These are phyloP conservation scores for Pyrrhia umbra DNA, from an alignment of 2,888 invertebrate genomes.

Conservation along the genomic window DNA sequence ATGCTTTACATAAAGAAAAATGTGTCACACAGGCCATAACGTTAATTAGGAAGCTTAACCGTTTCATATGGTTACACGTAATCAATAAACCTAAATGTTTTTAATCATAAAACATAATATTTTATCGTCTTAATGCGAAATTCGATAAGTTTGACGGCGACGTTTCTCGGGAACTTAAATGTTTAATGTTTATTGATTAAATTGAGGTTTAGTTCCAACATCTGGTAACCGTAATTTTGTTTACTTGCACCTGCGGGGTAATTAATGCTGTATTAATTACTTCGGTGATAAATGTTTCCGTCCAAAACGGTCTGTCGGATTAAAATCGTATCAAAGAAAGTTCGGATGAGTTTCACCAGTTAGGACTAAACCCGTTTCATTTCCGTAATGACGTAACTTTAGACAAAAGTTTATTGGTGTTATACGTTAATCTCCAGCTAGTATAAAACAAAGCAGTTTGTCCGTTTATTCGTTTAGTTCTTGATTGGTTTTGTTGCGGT, in stretches of 20 bases:
- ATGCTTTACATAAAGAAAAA: conserved; percentile 48
- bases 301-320: conserved; percentile 27
- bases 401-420: conserved; percentile 15
- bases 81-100: conserved; percentile 69
- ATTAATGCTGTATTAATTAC: conserved; percentile 56
- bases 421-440: conserved; percentile 8
- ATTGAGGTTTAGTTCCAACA: conserved; percentile 64
- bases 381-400: conserved; percentile 25
- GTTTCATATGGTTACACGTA: conserved; percentile 31
- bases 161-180: conserved; percentile 59
- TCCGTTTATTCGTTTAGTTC: background rate
- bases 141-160: conserved; percentile 48
- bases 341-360: conserved; percentile 29
- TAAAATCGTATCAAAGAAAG: conserved; percentile 41
- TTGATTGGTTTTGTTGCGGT: background rate
- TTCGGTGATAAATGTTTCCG: conserved; percentile 54
- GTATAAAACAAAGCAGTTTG: background rate
- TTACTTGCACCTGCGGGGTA: conserved; percentile 53
- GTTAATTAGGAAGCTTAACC: conserved; percentile 57
- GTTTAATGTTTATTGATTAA: conserved; percentile 63
- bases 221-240: conserved; percentile 60
- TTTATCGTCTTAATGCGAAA: conserved; percentile 58
- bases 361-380: conserved; percentile 31
- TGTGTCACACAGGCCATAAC: conserved; percentile 49
- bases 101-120: conserved; percentile 57